Conservation (phyloP, 2,113 vertebrate species). For the Procavia capensis region DNA sequence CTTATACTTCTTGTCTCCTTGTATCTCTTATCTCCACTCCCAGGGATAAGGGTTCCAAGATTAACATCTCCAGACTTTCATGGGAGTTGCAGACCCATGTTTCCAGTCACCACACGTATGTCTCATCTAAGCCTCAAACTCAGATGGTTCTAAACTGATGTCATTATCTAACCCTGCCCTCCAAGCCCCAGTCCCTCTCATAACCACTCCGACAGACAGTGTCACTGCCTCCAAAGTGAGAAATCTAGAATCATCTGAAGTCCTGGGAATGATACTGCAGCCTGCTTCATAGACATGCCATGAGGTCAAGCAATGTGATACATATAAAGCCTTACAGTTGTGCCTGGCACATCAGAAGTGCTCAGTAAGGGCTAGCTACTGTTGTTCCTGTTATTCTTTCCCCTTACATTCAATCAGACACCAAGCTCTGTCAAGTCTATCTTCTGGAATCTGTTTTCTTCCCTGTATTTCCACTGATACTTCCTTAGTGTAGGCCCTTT, state of each 20-base stretch:
- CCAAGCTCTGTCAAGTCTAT: neutral
- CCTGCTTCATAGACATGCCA: neutral
- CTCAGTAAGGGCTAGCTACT: neutral
- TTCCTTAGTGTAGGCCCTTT: neutral
- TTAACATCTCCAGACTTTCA: neutral
- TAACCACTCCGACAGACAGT: neutral
- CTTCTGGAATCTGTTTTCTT: neutral
- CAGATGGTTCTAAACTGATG: slow-evolving; percentile 7
- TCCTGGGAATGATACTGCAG: neutral
- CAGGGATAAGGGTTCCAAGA: neutral
- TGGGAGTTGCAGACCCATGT: neutral
- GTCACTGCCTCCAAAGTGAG: neutral
- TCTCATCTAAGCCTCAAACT: neutral
- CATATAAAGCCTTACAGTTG: neutral
- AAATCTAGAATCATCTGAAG: neutral
- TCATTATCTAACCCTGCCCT: neutral
- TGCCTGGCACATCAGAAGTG: neutral
- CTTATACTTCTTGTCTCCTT: neutral
- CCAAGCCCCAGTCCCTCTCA: neutral
- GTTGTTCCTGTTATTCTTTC: neutral
- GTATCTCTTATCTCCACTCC: neutral
- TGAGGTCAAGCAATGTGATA: neutral
- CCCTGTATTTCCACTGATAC: neutral
- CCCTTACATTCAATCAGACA: neutral
- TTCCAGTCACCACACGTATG: neutral